These are phyloP conservation scores for Athalia circularis DNA, from an alignment of 2,888 invertebrate species.

Conservation along the genomic window DNA sequence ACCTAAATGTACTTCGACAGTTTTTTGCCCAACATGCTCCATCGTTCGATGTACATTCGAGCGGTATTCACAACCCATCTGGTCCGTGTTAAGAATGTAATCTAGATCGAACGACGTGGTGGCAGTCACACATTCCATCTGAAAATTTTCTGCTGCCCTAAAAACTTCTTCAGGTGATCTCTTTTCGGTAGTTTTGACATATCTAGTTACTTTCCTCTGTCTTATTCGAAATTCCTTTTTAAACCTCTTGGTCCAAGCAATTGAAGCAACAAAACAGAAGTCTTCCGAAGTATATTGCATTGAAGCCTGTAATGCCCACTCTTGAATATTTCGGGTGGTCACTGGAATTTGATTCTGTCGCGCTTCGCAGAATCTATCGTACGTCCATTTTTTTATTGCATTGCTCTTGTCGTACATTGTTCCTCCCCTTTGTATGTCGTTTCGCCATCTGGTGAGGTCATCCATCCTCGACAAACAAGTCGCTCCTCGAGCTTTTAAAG, in stretches of 20 bases:
- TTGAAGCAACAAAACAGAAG: conserved; percentile 29
- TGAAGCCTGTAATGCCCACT: conserved; percentile 35
- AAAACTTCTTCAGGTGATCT: background rate
- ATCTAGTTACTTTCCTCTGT: background rate
- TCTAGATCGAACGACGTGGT: background rate
- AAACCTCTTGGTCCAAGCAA: conserved; percentile 34
- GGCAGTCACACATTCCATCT: background rate
- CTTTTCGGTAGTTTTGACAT: background rate
- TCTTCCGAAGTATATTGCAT: conserved; percentile 21
- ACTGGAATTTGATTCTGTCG: conserved; percentile 39
- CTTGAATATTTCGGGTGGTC: conserved; percentile 36
- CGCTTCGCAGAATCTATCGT: conserved; percentile 46
- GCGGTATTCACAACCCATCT: conserved; percentile 17
- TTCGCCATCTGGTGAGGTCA: conserved; percentile 27
- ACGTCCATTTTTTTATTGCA: conserved; percentile 36
- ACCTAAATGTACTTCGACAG: background rate
- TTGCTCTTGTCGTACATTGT: conserved; percentile 35
- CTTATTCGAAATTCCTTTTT: conserved; percentile 41
- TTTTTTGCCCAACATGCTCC: conserved; percentile 12
- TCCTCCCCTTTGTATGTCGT: conserved; percentile 44
- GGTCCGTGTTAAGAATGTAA: conserved; percentile 1
- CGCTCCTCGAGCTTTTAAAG: conserved; percentile 29
- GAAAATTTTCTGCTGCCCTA: background rate
- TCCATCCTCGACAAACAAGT: conserved; percentile 17
- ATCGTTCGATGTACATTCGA: conserved; percentile 4